These are phyloP conservation scores for Dreissena polymorpha DNA, from an alignment of 1,140 invertebrate species.

Conservation along the genomic window DNA sequence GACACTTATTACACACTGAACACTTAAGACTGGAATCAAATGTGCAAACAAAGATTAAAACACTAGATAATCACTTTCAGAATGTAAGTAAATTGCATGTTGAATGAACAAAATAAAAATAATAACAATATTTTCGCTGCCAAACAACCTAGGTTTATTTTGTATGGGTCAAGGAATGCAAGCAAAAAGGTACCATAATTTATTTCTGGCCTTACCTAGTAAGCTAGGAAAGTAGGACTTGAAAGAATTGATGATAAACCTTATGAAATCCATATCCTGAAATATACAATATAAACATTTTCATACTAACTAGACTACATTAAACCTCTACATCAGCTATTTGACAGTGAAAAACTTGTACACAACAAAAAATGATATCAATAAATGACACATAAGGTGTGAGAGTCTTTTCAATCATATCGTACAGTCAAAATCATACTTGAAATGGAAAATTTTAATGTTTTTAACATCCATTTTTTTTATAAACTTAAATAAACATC, in stretches of 20 bases:
- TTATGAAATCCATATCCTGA: slow-evolving; percentile 80
- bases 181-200: neutral
- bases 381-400: neutral
- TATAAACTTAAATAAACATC: no score
- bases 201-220: slow-evolving; percentile 79
- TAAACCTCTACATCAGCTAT: neutral
- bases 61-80: neutral
- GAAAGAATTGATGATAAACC: slow-evolving; percentile 91
- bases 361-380: neutral
- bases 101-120: neutral
- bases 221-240: slow-evolving; percentile 91
- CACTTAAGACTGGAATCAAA: no score
- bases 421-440: neutral
- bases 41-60: neutral
- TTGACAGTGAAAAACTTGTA: neutral
- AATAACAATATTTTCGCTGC: neutral
- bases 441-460: neutral
- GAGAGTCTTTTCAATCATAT: neutral
- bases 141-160: neutral
- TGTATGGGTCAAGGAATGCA: neutral
- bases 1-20: no score
- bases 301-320: neutral
- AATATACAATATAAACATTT: slow-evolving; percentile 55
- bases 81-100: no score
- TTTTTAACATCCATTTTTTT: no score